phyloP scores from a whole-genome alignment of 2,888 invertebrate species.

The Drosophila anceps region DNA sequence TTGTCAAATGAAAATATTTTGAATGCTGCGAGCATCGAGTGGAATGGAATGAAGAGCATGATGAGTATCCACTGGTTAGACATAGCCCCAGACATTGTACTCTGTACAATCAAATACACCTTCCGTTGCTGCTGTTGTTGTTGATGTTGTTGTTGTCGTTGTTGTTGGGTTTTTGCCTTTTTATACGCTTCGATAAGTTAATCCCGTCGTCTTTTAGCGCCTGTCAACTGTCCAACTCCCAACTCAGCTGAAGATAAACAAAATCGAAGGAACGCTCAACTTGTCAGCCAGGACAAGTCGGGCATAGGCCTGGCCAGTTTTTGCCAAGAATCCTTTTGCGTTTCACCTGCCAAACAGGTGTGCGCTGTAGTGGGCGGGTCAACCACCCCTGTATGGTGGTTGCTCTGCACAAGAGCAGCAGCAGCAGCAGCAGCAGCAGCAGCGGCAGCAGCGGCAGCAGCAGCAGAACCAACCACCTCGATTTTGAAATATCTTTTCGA shows the following conservation, averaged over 20 bases:
- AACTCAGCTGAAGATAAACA: slow-evolving; percentile 39
- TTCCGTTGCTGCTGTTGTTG: slow-evolving; percentile 13
- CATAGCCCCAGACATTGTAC: background rate
- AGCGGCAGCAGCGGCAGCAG: slow-evolving; percentile 6
- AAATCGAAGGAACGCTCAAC: slow-evolving; percentile 53
- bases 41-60: slow-evolving; percentile 20
- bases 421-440: slow-evolving; percentile 5
- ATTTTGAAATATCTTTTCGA: slow-evolving; percentile 71
- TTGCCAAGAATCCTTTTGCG: slow-evolving; percentile 43
- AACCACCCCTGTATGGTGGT: slow-evolving; percentile 25
- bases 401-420: slow-evolving; percentile 12
- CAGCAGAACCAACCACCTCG: slow-evolving; percentile 47
- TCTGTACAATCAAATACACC: slow-evolving; percentile 55
- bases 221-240: slow-evolving; percentile 52
- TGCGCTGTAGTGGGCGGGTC: slow-evolving; percentile 29
- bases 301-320: slow-evolving; percentile 36
- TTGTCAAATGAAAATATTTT: slow-evolving; percentile 80
- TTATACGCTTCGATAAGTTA: slow-evolving; percentile 79
- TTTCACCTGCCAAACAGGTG: slow-evolving; percentile 63
- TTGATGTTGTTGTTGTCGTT: slow-evolving; percentile 15
- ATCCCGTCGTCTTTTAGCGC: slow-evolving; percentile 78
- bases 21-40: slow-evolving; percentile 47
- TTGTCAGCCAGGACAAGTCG: slow-evolving; percentile 33
- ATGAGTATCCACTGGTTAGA: slow-evolving; percentile 27
- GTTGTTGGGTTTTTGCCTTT: slow-evolving; percentile 46